Conservation (phyloP, 30 jellyfish, hydroid and myxozoan species). For the Aurelia aurita region DNA sequence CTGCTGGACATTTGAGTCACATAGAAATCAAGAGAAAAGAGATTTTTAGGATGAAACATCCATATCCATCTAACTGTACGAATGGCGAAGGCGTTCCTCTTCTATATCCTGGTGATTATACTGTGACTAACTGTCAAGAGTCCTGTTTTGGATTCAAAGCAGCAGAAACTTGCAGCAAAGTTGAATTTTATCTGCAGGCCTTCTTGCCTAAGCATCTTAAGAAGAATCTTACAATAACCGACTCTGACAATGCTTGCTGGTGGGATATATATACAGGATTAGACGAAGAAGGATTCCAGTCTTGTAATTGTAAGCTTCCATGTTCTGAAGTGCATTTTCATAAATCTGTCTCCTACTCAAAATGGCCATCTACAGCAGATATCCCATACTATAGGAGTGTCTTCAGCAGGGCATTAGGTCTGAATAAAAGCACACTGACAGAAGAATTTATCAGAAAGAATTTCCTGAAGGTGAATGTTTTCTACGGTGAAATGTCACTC, state of each 20-base stretch:
- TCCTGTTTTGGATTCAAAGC: conserved; percentile 7
- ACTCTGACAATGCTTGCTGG: background rate
- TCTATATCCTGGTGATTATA: conserved; percentile 41
- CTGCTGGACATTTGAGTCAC: conserved; percentile 36
- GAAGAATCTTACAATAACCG: background rate
- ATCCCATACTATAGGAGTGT: conserved; percentile 23
- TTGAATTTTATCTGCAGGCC: background rate
- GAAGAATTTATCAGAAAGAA: conserved; percentile 40
- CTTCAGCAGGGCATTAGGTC: conserved; percentile 6
- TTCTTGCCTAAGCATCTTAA: conserved; percentile 12
- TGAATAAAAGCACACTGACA: conserved; percentile 15
- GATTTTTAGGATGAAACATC: conserved; percentile 17
- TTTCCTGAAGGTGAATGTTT: conserved; percentile 35
- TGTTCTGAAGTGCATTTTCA: conserved; percentile 30
- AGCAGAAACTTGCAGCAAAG: conserved; percentile 10
- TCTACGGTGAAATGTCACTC: conserved; percentile 42
- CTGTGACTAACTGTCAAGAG: conserved; percentile 28
- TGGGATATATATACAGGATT: background rate
- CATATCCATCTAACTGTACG: conserved; percentile 56
- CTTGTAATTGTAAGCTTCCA: conserved; percentile 44
- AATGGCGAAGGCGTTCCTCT: conserved; percentile 19
- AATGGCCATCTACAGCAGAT: conserved; percentile 54
- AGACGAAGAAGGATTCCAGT: background rate
- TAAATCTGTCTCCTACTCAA: conserved; percentile 9
- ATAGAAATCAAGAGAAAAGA: conserved; percentile 26